Percentiles rank a stretch among this genome's conserved stretches.
These are phyloP conservation scores for Peromyscus nudipes DNA, from an alignment of 2,797 vertebrate genomes.

Conservation along the genomic window DNA sequence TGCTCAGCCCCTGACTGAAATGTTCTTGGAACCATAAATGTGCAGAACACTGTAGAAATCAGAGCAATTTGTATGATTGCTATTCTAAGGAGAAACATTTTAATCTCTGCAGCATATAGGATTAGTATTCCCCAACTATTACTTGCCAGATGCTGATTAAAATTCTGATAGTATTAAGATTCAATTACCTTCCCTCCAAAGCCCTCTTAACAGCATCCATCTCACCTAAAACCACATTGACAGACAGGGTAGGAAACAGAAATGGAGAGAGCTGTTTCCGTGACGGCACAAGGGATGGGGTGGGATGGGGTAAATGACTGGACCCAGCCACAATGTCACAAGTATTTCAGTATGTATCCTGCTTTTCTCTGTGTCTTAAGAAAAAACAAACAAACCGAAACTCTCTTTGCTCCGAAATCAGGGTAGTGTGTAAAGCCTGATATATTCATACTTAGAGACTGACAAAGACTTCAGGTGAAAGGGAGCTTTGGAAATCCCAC, in stretches of 20 bases:
- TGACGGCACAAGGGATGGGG: neutral
- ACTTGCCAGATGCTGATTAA: conserved; percentile 61
- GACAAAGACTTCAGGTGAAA: neutral
- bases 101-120: conserved; percentile 36
- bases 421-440: conserved; percentile 32
- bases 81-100: conserved; percentile 66
- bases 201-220: conserved; percentile 58
- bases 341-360: conserved; percentile 65
- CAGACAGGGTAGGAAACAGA: conserved; percentile 53
- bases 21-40: conserved; percentile 71
- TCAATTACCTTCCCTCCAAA: conserved; percentile 58
- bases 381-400: conserved; percentile 28
- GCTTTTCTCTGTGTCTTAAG: conserved; percentile 25
- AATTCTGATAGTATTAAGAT: conserved; percentile 61
- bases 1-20: conserved; percentile 64
- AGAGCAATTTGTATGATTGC: conserved; percentile 48
- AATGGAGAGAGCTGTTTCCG: neutral
- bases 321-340: conserved; percentile 60
- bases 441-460: neutral
- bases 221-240: conserved; percentile 54
- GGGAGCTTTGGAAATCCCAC: neutral
- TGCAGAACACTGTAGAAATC: conserved; percentile 67
- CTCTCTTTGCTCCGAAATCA: conserved; percentile 29
- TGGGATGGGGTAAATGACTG: conserved; percentile 15
- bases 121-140: conserved; percentile 56